Evolutionary conservation across 2,797 vertebrate genomes (phyloP).

Genomic region (Pangasius mekongensis): DNA sequence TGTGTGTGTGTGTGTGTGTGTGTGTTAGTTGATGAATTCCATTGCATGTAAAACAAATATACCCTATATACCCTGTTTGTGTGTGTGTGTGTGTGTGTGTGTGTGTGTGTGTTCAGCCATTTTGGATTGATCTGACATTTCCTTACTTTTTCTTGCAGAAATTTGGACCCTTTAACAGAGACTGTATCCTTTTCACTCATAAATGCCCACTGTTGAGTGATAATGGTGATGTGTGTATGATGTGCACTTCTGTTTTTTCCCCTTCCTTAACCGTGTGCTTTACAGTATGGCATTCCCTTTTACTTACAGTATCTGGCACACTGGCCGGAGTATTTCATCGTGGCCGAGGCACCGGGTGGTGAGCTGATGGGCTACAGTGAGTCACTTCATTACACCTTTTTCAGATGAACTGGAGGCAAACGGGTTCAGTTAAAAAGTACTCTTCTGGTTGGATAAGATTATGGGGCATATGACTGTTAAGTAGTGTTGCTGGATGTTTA

Average conservation of each 20-base stretch:
- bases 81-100: neutral
- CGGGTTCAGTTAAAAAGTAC: neutral
- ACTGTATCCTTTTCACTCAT: conserved; percentile 88
- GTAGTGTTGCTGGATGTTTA: neutral
- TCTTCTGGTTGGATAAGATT: neutral
- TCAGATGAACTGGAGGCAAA: neutral
- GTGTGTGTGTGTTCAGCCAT: neutral
- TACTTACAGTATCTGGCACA: conserved; percentile 97
- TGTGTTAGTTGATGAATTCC: neutral
- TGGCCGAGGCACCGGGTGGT: conserved; percentile 92
- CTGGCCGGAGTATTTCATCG: conserved; percentile 97
- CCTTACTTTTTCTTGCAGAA: conserved; percentile 70
- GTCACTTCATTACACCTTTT: conserved; percentile 59
- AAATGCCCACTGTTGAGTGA: neutral
- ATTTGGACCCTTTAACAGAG: conserved; percentile 93
- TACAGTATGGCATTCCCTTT: conserved; percentile 94
- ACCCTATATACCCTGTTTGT: neutral
- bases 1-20: neutral
- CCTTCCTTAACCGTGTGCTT: conserved; percentile 43
- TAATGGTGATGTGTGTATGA: neutral
- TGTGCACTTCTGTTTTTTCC: neutral
- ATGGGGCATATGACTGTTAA: neutral
- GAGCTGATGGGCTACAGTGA: conserved; percentile 97
- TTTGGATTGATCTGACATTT: neutral
- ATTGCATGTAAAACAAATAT: neutral